These are phyloP conservation scores for Mantis religiosa DNA, from an alignment of 2,888 invertebrate species.

Conservation along the genomic window DNA sequence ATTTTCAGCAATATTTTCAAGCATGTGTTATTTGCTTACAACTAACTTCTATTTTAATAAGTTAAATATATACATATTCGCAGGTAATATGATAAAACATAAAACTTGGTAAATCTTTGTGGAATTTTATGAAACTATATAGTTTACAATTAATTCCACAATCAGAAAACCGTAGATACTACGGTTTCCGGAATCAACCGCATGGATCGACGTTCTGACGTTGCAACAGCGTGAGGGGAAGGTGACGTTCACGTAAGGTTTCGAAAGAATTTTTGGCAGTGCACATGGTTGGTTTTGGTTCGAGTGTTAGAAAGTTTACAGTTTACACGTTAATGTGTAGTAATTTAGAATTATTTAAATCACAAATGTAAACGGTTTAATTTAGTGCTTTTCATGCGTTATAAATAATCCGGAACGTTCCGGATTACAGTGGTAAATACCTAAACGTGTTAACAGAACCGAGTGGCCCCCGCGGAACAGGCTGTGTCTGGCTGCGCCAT, in stretches of 20 bases:
- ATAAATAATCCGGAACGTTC: slow-evolving; percentile 19
- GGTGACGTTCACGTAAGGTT: slow-evolving; percentile 16
- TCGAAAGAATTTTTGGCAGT: slow-evolving; percentile 20
- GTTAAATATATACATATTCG: too few species aligned
- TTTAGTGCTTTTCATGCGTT: background rate
- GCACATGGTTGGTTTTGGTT: slow-evolving; percentile 10
- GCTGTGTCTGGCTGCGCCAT: slow-evolving; percentile 27
- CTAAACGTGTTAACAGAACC: slow-evolving; percentile 18
- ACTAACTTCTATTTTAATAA: too few species aligned
- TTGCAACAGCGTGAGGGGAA: slow-evolving; percentile 8
- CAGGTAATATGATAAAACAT: too few species aligned
- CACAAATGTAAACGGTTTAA: slow-evolving; percentile 5
- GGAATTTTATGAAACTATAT: too few species aligned
- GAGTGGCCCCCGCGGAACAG: slow-evolving; percentile 19
- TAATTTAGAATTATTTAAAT: background rate
- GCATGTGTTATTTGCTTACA: too few species aligned
- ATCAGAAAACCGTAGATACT: background rate
- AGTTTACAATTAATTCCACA: background rate
- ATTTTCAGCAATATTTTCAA: too few species aligned
- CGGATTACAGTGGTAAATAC: slow-evolving; percentile 19
- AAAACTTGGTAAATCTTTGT: too few species aligned
- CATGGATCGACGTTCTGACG: slow-evolving; percentile 6
- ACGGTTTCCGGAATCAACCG: background rate
- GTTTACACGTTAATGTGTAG: background rate
- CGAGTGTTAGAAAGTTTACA: background rate